Evolutionary conservation across 2,797 vertebrate species (phyloP).

Genomic region (Onychomys torridus): DNA sequence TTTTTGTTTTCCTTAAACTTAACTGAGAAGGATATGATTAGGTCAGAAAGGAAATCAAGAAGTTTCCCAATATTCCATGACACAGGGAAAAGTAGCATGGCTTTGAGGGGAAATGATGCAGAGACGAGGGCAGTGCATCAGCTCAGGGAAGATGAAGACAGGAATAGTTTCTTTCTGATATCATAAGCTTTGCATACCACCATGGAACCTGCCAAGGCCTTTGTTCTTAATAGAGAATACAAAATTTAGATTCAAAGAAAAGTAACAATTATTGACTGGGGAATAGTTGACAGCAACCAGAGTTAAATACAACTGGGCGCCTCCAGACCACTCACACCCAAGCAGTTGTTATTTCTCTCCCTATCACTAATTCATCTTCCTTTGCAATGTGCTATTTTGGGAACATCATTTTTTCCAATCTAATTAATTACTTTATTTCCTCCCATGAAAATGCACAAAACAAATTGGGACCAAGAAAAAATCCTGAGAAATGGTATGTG

Average conservation of each 20-base stretch:
- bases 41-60: background rate
- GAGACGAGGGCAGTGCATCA: no score
- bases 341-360: slow-evolving; percentile 43
- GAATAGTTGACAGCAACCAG: background rate
- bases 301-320: background rate
- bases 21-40: background rate
- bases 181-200: background rate
- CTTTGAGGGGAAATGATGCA: background rate
- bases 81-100: background rate
- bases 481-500: background rate
- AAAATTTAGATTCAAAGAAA: slow-evolving; percentile 39
- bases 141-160: background rate
- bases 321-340: slow-evolving; percentile 18
- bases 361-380: slow-evolving; percentile 46
- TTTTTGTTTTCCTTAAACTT: background rate
- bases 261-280: background rate
- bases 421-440: slow-evolving; percentile 75
- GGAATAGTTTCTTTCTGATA: background rate
- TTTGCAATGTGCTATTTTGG: slow-evolving; percentile 65
- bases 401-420: slow-evolving; percentile 35
- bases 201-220: background rate
- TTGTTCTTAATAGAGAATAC: background rate
- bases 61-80: background rate
- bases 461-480: slow-evolving; percentile 41
- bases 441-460: slow-evolving; percentile 68